Evolutionary conservation across 2,888 invertebrate genomes (phyloP).

Genomic region (Chrysina gloriosa): DNA sequence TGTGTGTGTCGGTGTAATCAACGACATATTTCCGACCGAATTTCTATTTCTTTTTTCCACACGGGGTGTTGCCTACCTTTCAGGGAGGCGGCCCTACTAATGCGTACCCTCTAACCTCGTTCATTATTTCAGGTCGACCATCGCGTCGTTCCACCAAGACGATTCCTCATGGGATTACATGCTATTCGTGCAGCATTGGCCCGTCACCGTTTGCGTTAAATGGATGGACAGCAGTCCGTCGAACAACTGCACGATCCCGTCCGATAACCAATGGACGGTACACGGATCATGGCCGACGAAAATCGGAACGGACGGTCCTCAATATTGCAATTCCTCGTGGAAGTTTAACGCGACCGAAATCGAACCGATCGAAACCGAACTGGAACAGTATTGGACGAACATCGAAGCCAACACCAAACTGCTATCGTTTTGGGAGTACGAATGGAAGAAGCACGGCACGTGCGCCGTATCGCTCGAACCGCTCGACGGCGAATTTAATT

Average conservation of each 20-base stretch:
- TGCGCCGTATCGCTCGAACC: slow-evolving; percentile 73
- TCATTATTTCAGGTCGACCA: slow-evolving; percentile 6
- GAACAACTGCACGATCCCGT: slow-evolving; percentile 75
- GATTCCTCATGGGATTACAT: slow-evolving; percentile 79
- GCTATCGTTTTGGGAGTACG: slow-evolving; percentile 80
- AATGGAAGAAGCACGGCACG: slow-evolving; percentile 87
- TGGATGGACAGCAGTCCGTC: slow-evolving; percentile 74
- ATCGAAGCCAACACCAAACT: slow-evolving; percentile 70
- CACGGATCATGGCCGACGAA: slow-evolving; percentile 89
- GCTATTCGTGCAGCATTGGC: slow-evolving; percentile 87
- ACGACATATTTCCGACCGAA: no score
- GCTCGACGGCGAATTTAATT: slow-evolving; percentile 57
- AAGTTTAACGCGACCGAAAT: slow-evolving; percentile 74
- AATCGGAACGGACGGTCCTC: slow-evolving; percentile 74
- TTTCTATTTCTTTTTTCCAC: neutral
- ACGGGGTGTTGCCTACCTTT: no score
- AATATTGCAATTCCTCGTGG: slow-evolving; percentile 77
- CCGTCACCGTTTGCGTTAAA: slow-evolving; percentile 75
- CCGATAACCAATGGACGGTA: slow-evolving; percentile 76
- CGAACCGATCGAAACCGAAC: slow-evolving; percentile 65
- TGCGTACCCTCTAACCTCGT: neutral
- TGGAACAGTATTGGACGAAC: slow-evolving; percentile 75
- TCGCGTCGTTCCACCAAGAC: slow-evolving; percentile 38
- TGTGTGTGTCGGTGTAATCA: no score
- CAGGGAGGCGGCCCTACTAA: no score